phyloP scores from a whole-genome alignment of 2,113 vertebrate species.

The Syngnathus floridae region DNA sequence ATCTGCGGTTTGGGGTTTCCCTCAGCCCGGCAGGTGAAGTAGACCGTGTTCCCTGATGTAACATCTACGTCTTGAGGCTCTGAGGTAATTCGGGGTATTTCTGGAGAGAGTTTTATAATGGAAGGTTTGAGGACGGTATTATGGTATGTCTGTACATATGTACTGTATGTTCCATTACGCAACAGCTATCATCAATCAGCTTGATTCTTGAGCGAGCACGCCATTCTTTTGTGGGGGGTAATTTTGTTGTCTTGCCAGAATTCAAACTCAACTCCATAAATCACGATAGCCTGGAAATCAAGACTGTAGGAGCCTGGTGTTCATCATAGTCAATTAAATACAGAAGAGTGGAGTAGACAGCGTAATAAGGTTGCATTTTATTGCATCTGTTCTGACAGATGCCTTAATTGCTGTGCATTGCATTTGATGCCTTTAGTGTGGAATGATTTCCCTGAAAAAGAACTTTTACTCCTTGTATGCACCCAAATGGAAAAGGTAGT shows the following conservation, averaged over 20 bases:
- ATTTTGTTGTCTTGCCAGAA: background rate
- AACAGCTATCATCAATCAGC: background rate
- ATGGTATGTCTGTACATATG: background rate
- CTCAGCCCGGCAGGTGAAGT: slow-evolving; percentile 96
- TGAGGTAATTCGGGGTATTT: slow-evolving; percentile 94
- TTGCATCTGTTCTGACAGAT: slow-evolving; percentile 52
- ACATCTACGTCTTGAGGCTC: slow-evolving; percentile 94
- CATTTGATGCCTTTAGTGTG: slow-evolving; percentile 14
- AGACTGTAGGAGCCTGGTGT: background rate
- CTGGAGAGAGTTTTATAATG: slow-evolving; percentile 59
- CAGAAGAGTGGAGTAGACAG: slow-evolving; percentile 7
- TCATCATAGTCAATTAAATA: background rate
- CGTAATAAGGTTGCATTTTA: slow-evolving; percentile 24
- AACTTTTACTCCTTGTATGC: slow-evolving; percentile 37
- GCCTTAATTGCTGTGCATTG: slow-evolving; percentile 23
- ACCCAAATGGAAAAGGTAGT: slow-evolving; percentile 29
- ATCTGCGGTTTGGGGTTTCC: slow-evolving; percentile 99
- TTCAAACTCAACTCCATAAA: background rate
- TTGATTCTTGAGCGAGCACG: background rate
- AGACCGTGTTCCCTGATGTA: slow-evolving; percentile 94
- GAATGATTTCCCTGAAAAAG: slow-evolving; percentile 19
- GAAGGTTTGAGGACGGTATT: background rate
- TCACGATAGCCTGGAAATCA: slow-evolving; percentile 9
- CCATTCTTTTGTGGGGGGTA: too few species aligned
- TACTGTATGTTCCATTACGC: background rate